Conservation (phyloP, 2,888 invertebrate genomes). For the Campoplex capitator region DNA sequence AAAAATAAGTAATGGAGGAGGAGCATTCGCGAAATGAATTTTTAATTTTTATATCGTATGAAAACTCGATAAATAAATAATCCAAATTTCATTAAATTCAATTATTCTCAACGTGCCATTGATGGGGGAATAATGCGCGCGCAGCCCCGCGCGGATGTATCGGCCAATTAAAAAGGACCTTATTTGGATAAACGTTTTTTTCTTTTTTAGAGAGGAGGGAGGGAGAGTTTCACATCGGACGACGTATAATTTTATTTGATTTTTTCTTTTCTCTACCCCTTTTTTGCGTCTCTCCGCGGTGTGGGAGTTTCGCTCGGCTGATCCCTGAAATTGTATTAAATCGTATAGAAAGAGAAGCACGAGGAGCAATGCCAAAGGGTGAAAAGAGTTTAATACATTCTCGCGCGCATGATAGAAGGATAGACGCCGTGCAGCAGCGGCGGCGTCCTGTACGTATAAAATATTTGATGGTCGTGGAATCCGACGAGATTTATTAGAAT, state of each 20-base stretch:
- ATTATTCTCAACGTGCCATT: not conserved
- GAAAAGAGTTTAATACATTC: conserved; percentile 1
- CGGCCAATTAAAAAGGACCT: conserved; percentile 26
- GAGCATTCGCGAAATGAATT: too few species aligned
- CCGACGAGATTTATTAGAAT: conserved; percentile 32
- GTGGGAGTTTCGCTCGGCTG: conserved; percentile 55
- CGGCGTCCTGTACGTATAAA: not conserved
- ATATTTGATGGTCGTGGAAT: conserved; percentile 18
- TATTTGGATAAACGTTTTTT: conserved; percentile 8
- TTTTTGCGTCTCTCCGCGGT: not conserved
- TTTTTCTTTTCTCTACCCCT: conserved; percentile 35
- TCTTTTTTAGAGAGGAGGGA: not conserved
- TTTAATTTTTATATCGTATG: too few species aligned
- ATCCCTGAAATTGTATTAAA: conserved; percentile 43
- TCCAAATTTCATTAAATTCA: not conserved
- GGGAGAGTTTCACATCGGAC: not conserved
- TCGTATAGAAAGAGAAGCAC: conserved; percentile 27
- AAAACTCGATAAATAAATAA: not conserved
- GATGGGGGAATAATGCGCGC: too few species aligned
- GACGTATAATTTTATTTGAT: not conserved
- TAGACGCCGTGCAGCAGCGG: not conserved
- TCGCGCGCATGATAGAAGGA: too few species aligned
- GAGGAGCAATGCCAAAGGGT: conserved; percentile 30
- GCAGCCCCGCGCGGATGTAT: not conserved
- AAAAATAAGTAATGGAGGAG: too few species aligned